phyloP scores from a whole-genome alignment of 1,140 invertebrate species.

The Rhizoglyphus robini region DNA sequence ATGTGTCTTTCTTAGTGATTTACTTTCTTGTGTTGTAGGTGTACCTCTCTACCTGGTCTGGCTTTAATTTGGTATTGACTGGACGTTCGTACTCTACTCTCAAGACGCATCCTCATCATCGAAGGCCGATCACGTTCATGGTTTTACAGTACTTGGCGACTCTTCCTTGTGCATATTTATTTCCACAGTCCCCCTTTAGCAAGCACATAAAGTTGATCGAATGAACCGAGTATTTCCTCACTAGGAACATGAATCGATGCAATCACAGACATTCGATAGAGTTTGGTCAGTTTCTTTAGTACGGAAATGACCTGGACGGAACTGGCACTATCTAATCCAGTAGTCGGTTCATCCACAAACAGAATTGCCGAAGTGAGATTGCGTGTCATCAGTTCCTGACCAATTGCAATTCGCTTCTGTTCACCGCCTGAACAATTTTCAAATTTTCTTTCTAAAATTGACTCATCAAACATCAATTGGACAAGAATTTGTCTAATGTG shows the following conservation, averaged over 20 bases:
- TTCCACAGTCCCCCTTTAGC: constrained; percentile 25
- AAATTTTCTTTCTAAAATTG: neutral
- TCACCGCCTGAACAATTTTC: constrained; percentile 11
- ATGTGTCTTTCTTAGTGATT: no score
- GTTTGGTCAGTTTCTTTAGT: neutral
- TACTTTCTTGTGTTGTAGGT: no score
- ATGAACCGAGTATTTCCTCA: constrained; percentile 21
- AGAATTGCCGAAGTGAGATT: neutral
- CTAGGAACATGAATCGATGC: constrained; percentile 22
- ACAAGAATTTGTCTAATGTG: neutral
- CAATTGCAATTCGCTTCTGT: constrained; percentile 15
- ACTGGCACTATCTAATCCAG: no score
- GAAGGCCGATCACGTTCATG: no score
- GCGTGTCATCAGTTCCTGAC: constrained; percentile 9
- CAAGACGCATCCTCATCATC: no score
- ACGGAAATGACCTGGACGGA: no score
- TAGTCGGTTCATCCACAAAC: constrained; percentile 19
- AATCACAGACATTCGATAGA: neutral
- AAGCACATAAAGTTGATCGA: no score
- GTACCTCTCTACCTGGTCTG: no score
- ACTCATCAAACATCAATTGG: neutral
- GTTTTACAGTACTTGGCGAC: no score
- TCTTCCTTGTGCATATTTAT: no score
- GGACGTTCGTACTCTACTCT: no score
- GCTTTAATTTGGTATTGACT: no score